Evolutionary conservation across 2,888 invertebrate genomes (phyloP).

Genomic region (Mellilla xanthometata): DNA sequence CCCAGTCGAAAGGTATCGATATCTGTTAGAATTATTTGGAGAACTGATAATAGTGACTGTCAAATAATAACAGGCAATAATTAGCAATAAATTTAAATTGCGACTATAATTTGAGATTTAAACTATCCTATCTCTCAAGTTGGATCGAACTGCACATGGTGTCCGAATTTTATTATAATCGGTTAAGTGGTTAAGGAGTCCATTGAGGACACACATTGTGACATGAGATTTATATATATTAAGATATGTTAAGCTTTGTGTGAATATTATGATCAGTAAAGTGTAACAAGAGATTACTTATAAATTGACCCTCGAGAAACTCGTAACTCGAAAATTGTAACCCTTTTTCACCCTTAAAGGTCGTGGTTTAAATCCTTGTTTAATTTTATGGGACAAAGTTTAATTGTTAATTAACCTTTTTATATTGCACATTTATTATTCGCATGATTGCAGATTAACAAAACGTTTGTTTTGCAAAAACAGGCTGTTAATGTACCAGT

Average conservation of each 20-base stretch:
- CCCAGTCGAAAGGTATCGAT: too few species aligned
- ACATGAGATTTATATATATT: too few species aligned
- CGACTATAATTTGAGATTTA: too few species aligned
- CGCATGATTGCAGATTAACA: constrained; percentile 2
- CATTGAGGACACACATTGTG: too few species aligned
- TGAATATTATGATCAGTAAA: constrained; percentile 4
- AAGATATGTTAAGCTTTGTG: constrained; percentile 3
- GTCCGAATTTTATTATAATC: too few species aligned
- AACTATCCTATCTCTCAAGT: too few species aligned
- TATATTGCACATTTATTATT: constrained; percentile 1
- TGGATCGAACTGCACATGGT: too few species aligned
- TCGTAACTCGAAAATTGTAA: background rate
- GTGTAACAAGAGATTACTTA: constrained; percentile 4
- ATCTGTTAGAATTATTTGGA: too few species aligned
- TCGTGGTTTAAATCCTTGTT: constrained; percentile 1
- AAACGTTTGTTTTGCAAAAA: background rate
- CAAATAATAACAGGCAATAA: too few species aligned
- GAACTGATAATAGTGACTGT: too few species aligned
- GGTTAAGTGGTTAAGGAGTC: too few species aligned
- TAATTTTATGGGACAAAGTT: constrained; percentile 8
- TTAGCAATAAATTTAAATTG: too few species aligned
- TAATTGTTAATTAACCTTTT: constrained; percentile 3
- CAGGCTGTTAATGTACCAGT: background rate
- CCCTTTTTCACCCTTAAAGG: constrained; percentile 8
- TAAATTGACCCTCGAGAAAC: background rate